phyloP scores from a whole-genome alignment of 2,797 vertebrate species.

The Sus cebifrons region DNA sequence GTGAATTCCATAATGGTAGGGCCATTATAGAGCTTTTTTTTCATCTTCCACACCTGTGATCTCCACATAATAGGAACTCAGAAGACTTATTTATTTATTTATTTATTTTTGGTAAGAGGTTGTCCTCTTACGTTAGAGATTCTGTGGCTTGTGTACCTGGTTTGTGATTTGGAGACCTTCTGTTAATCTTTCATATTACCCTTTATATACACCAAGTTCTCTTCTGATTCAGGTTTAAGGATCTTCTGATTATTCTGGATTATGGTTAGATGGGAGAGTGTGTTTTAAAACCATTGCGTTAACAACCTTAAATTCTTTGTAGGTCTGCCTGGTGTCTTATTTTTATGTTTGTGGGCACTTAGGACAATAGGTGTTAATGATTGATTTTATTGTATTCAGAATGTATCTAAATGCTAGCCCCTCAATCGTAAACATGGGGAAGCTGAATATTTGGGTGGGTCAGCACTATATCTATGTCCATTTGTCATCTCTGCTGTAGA shows the following conservation, averaged over 20 bases:
- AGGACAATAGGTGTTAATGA: conserved; percentile 22
- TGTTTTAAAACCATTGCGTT: conserved; percentile 40
- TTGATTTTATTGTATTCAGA: conserved; percentile 64
- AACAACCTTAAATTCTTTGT: neutral
- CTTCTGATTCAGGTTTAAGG: conserved; percentile 41
- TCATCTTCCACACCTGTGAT: neutral
- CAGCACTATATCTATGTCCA: neutral
- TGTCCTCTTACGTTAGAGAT: neutral
- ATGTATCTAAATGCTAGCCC: conserved; percentile 8
- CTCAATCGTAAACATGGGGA: conserved; percentile 5
- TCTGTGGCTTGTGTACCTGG: neutral
- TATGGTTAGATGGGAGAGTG: conserved; percentile 6
- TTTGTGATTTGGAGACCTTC: conserved; percentile 58
- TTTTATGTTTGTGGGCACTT: conserved; percentile 58
- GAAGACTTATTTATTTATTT: neutral
- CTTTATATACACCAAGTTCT: conserved; percentile 11
- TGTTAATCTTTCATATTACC: conserved; percentile 1
- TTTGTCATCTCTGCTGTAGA: conserved; percentile 13
- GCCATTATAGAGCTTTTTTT: conserved; percentile 42
- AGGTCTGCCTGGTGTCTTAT: neutral
- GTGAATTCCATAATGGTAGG: neutral
- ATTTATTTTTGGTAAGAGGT: conserved; percentile 56
- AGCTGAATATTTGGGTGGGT: conserved; percentile 40
- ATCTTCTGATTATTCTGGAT: conserved; percentile 44
- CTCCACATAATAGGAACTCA: neutral